phyloP scores from a whole-genome alignment of 2,797 vertebrate species.

The Pterois miles region DNA sequence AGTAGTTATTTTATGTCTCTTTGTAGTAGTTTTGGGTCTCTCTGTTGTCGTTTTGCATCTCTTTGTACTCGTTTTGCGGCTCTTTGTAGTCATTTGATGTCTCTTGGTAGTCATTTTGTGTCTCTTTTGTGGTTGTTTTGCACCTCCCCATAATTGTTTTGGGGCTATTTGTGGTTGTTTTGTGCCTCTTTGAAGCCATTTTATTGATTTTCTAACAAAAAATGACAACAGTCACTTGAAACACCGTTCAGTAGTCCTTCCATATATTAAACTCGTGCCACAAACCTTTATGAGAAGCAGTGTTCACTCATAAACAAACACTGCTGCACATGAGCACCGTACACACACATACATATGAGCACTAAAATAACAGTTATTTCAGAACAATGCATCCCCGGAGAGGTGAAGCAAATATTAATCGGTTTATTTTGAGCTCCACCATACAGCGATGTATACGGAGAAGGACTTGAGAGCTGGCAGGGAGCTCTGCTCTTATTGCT shows the following conservation, averaged over 20 bases:
- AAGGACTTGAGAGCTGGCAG: constrained; percentile 37
- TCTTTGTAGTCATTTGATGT: neutral
- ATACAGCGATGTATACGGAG: constrained; percentile 3
- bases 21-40: rapidly evolving
- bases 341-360: neutral
- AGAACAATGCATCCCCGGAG: constrained; percentile 39
- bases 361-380: constrained; percentile 35
- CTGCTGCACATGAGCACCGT: neutral
- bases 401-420: constrained; percentile 54
- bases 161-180: neutral
- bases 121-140: neutral
- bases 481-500: constrained; percentile 40
- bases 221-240: neutral
- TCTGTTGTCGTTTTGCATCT: rapidly evolving
- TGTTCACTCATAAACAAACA: constrained; percentile 13
- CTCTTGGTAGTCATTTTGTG: neutral
- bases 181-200: neutral
- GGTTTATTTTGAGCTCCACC: constrained; percentile 46
- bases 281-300: constrained; percentile 11
- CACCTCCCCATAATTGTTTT: neutral
- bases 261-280: neutral
- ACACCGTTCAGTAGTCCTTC: neutral
- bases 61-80: neutral
- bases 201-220: neutral
- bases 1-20: neutral